Percentiles rank a stretch among this genome's conserved stretches.
Conservation (phyloP, 2,888 invertebrate genomes). For the Pristionchus mayeri region DNA sequence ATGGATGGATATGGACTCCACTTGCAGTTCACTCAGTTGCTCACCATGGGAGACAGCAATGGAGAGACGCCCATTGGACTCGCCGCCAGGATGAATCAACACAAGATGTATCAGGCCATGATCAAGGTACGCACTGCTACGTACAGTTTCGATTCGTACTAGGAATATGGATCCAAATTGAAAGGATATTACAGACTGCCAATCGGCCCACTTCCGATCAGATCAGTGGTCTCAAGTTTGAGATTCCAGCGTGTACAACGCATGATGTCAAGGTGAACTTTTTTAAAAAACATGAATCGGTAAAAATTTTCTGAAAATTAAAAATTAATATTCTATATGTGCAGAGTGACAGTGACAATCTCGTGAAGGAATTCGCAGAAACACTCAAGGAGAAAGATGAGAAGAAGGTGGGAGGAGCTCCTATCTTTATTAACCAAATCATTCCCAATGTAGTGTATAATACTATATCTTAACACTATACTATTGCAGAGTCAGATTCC, state of each 20-base stretch:
- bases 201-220: background rate
- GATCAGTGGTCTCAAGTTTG: background rate
- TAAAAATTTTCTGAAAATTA: background rate
- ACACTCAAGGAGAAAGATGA: background rate
- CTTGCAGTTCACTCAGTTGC: conserved; percentile 1
- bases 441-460: background rate
- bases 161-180: no score
- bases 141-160: no score
- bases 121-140: no score
- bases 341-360: background rate
- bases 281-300: background rate
- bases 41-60: background rate
- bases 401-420: background rate
- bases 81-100: conserved; percentile 32
- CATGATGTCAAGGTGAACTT: background rate
- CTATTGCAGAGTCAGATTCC: conserved; percentile 5
- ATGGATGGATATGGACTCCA: no score
- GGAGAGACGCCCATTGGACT: conserved; percentile 34
- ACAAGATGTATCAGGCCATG: conserved; percentile 40
- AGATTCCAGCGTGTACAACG: background rate
- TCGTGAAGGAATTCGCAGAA: background rate
- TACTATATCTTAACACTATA: no score
- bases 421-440: background rate
- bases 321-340: background rate
- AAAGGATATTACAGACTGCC: no score